phyloP scores from a whole-genome alignment of 2,113 vertebrate species.

The Saguinus midas region DNA sequence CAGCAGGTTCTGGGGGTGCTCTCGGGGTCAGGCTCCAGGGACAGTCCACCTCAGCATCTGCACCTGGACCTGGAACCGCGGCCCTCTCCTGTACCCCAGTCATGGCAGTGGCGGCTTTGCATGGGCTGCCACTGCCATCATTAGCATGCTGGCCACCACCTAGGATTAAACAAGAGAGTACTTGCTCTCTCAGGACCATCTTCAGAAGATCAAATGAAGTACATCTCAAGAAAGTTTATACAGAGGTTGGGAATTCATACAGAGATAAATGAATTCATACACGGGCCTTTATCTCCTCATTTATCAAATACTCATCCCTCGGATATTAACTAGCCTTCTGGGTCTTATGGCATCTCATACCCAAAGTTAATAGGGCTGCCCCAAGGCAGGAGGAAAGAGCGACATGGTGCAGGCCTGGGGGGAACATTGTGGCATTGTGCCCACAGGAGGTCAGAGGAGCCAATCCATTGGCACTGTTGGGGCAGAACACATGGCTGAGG shows the following conservation, averaged over 20 bases:
- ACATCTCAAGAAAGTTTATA: not conserved
- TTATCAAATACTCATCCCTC: not conserved
- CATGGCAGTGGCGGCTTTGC: no score
- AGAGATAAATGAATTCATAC: not conserved
- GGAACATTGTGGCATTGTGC: not conserved
- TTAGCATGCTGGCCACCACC: not conserved
- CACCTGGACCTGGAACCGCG: no score
- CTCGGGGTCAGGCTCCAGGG: no score
- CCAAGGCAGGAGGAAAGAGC: not conserved
- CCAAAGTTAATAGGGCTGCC: not conserved
- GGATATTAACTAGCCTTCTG: not conserved
- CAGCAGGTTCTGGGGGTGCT: no score
- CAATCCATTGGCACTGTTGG: not conserved
- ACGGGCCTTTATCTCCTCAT: not conserved
- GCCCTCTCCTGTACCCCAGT: no score
- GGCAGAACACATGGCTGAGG: not conserved
- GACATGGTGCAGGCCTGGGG: not conserved
- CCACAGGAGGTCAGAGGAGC: not conserved
- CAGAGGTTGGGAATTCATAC: no score
- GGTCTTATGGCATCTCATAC: not conserved
- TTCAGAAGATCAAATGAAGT: not conserved
- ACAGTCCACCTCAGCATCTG: no score
- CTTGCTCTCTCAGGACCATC: not conserved
- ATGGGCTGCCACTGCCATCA: no score
- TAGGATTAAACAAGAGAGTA: not conserved